phyloP scores from a whole-genome alignment of 2,797 vertebrate species.

The Pteropus rufus region DNA sequence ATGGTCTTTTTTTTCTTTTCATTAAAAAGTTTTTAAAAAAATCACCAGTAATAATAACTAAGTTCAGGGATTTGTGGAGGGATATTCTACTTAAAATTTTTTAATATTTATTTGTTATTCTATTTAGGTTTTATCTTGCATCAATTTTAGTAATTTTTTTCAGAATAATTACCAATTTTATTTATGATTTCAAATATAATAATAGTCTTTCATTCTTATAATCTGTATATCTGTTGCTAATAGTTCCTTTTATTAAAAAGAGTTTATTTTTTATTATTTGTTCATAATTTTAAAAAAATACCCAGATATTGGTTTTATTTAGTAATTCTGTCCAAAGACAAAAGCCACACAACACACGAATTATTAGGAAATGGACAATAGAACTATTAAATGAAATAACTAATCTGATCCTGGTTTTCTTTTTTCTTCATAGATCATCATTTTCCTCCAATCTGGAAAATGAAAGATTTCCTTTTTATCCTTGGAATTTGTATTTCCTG shows the following conservation, averaged over 20 bases:
- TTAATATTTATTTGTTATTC: slow-evolving; percentile 3
- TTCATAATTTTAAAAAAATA: background rate
- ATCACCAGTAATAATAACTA: background rate
- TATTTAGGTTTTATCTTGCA: background rate
- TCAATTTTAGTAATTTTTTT: background rate
- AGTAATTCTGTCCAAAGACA: background rate
- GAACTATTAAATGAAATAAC: background rate
- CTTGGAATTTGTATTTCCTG: background rate
- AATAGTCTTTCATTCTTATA: slow-evolving; percentile 14
- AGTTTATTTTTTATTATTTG: background rate
- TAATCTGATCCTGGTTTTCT: background rate
- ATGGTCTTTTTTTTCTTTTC: background rate
- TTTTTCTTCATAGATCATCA: background rate
- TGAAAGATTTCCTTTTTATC: background rate
- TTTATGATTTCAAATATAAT: background rate
- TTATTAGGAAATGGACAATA: background rate
- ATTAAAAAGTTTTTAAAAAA: background rate
- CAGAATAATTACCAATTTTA: background rate
- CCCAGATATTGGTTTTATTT: background rate
- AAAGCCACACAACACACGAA: background rate
- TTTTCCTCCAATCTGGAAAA: background rate
- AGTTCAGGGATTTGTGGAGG: background rate
- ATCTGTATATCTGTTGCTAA: background rate
- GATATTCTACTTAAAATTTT: background rate
- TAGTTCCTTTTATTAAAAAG: background rate